Evolutionary conservation across 2,797 vertebrate genomes (phyloP).

Genomic region (Ambastaia sidthimunki): DNA sequence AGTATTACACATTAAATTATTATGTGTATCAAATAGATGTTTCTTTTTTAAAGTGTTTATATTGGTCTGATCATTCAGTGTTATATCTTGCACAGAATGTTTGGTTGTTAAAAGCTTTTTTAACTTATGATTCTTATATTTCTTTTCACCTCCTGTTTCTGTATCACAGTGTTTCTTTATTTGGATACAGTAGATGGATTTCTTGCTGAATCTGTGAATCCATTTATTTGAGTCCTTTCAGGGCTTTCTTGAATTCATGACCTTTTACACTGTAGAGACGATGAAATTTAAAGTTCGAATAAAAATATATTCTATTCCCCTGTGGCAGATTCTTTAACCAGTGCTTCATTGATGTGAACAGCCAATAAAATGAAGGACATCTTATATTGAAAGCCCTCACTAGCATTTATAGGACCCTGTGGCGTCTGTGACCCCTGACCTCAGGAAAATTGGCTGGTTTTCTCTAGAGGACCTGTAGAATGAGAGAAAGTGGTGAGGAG

Average conservation of each 20-base stretch:
- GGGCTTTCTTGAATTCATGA: conserved; percentile 66
- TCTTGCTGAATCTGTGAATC: conserved; percentile 51
- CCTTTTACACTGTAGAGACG: conserved; percentile 79
- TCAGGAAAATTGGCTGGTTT: conserved; percentile 42
- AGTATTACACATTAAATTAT: conserved; percentile 42
- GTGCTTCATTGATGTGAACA: conserved; percentile 6
- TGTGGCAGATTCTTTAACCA: conserved; percentile 16
- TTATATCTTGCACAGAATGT: conserved; percentile 47
- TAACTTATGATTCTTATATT: conserved; percentile 37
- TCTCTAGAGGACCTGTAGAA: conserved; percentile 57
- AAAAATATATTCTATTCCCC: conserved; percentile 57
- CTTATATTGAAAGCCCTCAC: conserved; percentile 20
- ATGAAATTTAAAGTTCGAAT: conserved; percentile 73
- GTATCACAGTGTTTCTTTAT: conserved; percentile 57
- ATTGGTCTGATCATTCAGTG: conserved; percentile 43
- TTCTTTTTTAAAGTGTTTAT: conserved; percentile 51
- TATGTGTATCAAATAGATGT: conserved; percentile 17
- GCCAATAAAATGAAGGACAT: background rate
- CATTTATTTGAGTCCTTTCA: conserved; percentile 47
- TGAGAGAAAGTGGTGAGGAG: conserved; percentile 58
- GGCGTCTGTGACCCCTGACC: conserved; percentile 46
- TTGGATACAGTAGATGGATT: conserved; percentile 53
- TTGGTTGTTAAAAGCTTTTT: conserved; percentile 15
- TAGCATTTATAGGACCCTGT: conserved; percentile 13
- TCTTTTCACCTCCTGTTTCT: conserved; percentile 45